A percentile compares a stretch with the other conserved stretches of the same genome.
Conservation (phyloP, 64 coral and sea anemone species). For the Porites australiensis region DNA sequence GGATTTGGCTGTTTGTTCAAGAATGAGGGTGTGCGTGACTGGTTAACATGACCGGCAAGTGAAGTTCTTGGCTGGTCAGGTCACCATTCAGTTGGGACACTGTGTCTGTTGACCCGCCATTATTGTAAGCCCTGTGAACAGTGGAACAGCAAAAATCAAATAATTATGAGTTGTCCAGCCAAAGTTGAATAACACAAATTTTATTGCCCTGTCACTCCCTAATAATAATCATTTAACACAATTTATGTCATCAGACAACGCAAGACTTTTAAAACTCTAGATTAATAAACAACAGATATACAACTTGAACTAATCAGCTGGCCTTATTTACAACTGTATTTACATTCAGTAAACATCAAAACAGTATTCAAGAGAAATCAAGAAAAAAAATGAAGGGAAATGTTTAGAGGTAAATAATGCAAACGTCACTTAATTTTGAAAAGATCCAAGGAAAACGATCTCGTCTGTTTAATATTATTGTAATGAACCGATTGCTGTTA, state of each 20-base stretch:
- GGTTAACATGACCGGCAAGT: no score
- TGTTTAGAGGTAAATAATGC: neutral
- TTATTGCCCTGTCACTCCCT: slow-evolving; percentile 40
- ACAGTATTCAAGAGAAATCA: neutral
- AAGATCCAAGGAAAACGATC: neutral
- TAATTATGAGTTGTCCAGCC: no score
- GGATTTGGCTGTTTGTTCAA: no score
- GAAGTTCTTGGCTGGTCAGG: no score
- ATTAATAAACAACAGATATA: slow-evolving; percentile 16
- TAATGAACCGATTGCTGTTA: neutral
- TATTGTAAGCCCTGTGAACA: no score
- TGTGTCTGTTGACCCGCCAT: no score
- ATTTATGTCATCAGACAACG: slow-evolving; percentile 23
- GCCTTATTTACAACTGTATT: slow-evolving; percentile 50
- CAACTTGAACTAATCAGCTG: slow-evolving; percentile 50
- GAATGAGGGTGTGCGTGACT: no score
- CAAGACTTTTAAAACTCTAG: slow-evolving; percentile 14
- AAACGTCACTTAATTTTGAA: neutral
- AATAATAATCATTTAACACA: neutral
- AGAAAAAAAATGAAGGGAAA: neutral
- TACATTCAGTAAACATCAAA: slow-evolving; percentile 40
- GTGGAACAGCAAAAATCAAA: no score
- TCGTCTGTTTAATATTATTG: neutral
- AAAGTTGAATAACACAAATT: slow-evolving; percentile 4
- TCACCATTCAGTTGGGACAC: no score